Conservation (phyloP, 2,797 vertebrate genomes). For the Ambastaia sidthimunki region DNA sequence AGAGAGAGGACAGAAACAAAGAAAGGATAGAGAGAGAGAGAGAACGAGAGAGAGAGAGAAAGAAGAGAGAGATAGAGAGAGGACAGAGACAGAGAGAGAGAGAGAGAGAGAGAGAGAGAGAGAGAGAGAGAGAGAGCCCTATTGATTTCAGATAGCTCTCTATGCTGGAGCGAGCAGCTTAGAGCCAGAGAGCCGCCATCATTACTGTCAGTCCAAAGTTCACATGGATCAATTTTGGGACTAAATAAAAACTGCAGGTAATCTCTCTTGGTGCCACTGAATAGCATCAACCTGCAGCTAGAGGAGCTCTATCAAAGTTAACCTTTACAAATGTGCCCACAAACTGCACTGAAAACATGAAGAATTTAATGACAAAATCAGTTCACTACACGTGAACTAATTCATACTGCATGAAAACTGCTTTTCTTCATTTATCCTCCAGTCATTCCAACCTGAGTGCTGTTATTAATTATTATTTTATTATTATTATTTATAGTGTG, state of each 20-base stretch:
- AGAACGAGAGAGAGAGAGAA: background rate
- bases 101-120: conserved; percentile 13
- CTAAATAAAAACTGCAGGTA: conserved; percentile 55
- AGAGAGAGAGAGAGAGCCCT: conserved; percentile 32
- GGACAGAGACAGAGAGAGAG: background rate
- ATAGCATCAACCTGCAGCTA: conserved; percentile 31
- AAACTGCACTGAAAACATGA: conserved; percentile 1
- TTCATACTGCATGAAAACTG: background rate
- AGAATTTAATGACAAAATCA: background rate
- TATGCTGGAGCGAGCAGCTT: conserved; percentile 39
- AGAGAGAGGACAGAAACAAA: background rate
- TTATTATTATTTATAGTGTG: no score
- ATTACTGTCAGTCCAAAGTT: conserved; percentile 61
- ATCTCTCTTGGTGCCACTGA: conserved; percentile 37
- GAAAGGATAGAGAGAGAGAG: background rate
- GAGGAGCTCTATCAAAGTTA: conserved; percentile 30
- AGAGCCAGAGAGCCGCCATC: conserved; percentile 50
- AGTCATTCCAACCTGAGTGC: no score
- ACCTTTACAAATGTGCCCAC: conserved; percentile 9
- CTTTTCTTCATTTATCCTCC: no score
- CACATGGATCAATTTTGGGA: conserved; percentile 54
- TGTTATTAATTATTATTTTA: no score
- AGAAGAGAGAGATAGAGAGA: background rate
- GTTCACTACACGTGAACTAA: background rate
- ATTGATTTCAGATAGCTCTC: conserved; percentile 57